Evolutionary conservation across 2,888 invertebrate genomes (phyloP).

Genomic region (Drosophila kanekoi): DNA sequence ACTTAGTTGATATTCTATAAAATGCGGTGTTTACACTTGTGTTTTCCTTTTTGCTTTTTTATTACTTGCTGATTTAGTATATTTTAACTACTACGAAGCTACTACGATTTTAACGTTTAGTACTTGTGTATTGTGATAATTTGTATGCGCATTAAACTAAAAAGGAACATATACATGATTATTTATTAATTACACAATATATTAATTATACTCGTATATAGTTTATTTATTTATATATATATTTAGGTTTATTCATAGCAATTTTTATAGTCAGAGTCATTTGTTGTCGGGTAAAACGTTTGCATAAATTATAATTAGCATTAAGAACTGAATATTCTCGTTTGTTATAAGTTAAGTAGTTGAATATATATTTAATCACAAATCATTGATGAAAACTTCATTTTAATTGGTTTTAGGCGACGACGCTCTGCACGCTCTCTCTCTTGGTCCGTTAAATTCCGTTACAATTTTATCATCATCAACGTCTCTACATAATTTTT

Average conservation of each 20-base stretch:
- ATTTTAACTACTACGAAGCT: conserved; percentile 73
- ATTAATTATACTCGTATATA: conserved; percentile 48
- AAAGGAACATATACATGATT: conserved; percentile 82
- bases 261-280: conserved; percentile 79
- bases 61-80: conserved; percentile 46
- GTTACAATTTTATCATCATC: conserved; percentile 67
- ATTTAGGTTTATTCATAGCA: conserved; percentile 66
- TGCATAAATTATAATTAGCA: conserved; percentile 65
- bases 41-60: conserved; percentile 24
- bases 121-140: conserved; percentile 57
- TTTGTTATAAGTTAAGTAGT: conserved; percentile 63
- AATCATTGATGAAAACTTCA: conserved; percentile 84
- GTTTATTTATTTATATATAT: conserved; percentile 43
- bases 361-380: conserved; percentile 81
- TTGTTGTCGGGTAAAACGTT: conserved; percentile 64
- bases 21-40: conserved; percentile 55
- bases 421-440: conserved; percentile 82
- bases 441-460: conserved; percentile 83
- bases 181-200: conserved; percentile 62
- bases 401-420: conserved; percentile 81
- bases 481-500: conserved; percentile 51
- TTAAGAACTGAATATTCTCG: conserved; percentile 61
- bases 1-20: conserved; percentile 46
- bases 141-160: conserved; percentile 74
- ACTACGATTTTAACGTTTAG: conserved; percentile 69